Evolutionary conservation across 2,797 vertebrate species (phyloP).

Genomic region (Pyrocephalus nanus): DNA sequence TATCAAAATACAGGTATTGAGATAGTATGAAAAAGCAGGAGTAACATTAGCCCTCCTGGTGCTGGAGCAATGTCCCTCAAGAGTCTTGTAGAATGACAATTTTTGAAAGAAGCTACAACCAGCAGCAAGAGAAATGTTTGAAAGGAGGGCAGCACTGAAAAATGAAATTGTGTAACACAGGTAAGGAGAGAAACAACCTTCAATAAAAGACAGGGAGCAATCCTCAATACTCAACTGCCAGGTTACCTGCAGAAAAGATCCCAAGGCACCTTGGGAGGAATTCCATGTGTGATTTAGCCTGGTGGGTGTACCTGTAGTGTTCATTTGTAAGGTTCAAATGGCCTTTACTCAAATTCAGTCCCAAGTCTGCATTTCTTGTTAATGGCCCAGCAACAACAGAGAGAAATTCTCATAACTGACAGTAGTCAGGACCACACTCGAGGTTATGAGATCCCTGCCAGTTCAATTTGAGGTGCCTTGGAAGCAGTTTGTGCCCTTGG

Average conservation of each 20-base stretch:
- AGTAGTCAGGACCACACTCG: background rate
- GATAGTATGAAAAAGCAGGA: background rate
- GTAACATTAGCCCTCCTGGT: background rate
- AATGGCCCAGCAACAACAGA: background rate
- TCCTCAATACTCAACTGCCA: background rate
- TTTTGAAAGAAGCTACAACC: background rate
- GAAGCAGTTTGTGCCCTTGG: background rate
- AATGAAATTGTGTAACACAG: fast-evolving
- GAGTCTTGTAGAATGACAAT: background rate
- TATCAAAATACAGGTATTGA: background rate
- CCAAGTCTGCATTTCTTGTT: background rate
- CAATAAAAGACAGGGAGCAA: background rate
- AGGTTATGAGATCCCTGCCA: background rate
- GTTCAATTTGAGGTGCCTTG: background rate
- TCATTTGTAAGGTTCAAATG: background rate
- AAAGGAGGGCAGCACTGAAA: background rate
- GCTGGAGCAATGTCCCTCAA: background rate
- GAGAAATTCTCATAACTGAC: background rate
- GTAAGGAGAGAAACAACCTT: background rate
- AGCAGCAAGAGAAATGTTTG: background rate
- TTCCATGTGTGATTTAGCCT: background rate
- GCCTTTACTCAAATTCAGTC: background rate
- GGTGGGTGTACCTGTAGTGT: background rate
- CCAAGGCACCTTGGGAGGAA: background rate
- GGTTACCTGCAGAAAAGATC: background rate